These are phyloP conservation scores for Aphidoletes aphidimyza DNA, from an alignment of 2,888 invertebrate species.

Conservation along the genomic window DNA sequence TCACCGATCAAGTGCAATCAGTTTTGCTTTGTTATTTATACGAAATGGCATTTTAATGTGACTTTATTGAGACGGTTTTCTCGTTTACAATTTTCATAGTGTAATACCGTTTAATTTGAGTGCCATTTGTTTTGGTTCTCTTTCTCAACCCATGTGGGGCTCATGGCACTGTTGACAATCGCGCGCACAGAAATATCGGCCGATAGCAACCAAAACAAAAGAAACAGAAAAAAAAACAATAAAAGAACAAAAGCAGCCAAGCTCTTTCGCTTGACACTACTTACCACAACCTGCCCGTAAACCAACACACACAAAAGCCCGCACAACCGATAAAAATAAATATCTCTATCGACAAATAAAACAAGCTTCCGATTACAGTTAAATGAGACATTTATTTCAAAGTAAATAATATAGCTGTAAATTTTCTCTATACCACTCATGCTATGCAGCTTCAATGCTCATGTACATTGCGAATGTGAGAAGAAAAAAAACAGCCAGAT, in stretches of 20 bases:
- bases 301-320: neutral
- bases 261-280: no score
- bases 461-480: no score
- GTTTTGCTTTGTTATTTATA: conserved; percentile 19
- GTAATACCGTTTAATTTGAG: conserved; percentile 24
- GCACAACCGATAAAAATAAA: neutral
- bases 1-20: conserved; percentile 19
- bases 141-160: no score
- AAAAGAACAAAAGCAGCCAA: no score
- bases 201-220: no score
- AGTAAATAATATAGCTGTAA: conserved; percentile 43
- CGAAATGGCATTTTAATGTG: conserved; percentile 36
- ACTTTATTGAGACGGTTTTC: neutral
- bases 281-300: neutral
- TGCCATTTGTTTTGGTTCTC: no score
- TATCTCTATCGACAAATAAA: conserved; percentile 49
- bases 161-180: no score
- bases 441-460: no score
- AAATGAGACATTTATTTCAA: conserved; percentile 49
- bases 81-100: neutral
- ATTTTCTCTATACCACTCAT: conserved; percentile 25
- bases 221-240: no score
- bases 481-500: no score
- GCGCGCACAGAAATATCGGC: no score
- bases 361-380: conserved; percentile 46